Evolutionary conservation across 2,797 vertebrate species (phyloP).

Genomic region (Euthynnus affinis): DNA sequence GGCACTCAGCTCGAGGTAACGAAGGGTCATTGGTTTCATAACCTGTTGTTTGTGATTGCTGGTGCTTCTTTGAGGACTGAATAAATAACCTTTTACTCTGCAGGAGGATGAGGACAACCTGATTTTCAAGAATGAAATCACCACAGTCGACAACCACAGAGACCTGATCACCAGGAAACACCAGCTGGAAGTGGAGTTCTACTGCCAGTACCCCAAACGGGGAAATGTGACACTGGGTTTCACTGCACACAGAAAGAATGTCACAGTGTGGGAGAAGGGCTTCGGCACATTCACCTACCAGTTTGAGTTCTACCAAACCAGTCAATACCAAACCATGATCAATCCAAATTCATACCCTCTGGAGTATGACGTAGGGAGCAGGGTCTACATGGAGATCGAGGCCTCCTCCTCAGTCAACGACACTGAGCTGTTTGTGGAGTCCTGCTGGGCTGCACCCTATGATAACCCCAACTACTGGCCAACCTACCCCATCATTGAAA

Average conservation of each 20-base stretch:
- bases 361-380: conserved; percentile 58
- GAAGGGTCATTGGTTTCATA: background rate
- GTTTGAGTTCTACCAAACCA: conserved; percentile 76
- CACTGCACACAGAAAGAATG: conserved; percentile 51
- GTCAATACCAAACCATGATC: conserved; percentile 26
- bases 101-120: conserved; percentile 78
- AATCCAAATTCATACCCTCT: conserved; percentile 71
- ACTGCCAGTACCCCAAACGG: conserved; percentile 78
- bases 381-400: conserved; percentile 81
- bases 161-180: conserved; percentile 76
- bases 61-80: background rate
- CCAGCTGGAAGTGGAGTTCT: conserved; percentile 73
- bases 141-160: background rate
- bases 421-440: conserved; percentile 81
- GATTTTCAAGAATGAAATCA: conserved; percentile 80
- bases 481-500: conserved; percentile 79
- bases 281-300: conserved; percentile 78
- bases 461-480: conserved; percentile 72
- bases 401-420: conserved; percentile 70
- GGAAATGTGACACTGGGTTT: conserved; percentile 70
- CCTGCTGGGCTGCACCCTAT: conserved; percentile 78
- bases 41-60: background rate
- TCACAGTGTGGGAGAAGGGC: conserved; percentile 75
- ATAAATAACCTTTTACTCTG: background rate
- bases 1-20: conserved; percentile 81